phyloP scores from a whole-genome alignment of 2,888 invertebrate genomes.

The Pristionchus maxplancki region DNA sequence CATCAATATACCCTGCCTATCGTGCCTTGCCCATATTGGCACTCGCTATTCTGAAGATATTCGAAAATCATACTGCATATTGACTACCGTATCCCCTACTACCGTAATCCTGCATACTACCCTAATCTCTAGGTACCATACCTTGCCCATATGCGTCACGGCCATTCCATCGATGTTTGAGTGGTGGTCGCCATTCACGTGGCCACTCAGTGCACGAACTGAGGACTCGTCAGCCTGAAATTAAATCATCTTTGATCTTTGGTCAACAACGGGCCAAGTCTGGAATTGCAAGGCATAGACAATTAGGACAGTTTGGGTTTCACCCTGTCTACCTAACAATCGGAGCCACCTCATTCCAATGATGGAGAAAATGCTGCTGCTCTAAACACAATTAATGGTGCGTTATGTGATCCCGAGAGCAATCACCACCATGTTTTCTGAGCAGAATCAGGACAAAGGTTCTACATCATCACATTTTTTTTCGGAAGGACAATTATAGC shows the following conservation, averaged over 20 bases:
- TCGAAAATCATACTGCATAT: too few relatives aligned
- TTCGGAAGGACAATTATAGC: too few relatives aligned
- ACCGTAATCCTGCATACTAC: neutral
- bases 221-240: neutral
- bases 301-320: neutral
- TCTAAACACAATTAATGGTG: too few relatives aligned
- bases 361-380: too few relatives aligned
- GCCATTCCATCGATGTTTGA: constrained; percentile 36
- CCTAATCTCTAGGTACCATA: neutral
- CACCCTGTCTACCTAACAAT: neutral
- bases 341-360: too few relatives aligned
- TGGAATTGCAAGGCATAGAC: neutral
- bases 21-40: too few relatives aligned
- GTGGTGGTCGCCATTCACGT: constrained; percentile 42
- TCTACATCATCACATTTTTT: too few relatives aligned
- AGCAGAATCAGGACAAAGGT: neutral
- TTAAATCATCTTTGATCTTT: neutral
- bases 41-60: too few relatives aligned
- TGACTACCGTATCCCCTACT: too few relatives aligned
- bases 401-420: too few relatives aligned
- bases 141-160: constrained; percentile 26
- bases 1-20: too few relatives aligned
- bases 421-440: neutral
- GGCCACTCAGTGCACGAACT: neutral
- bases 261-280: too few relatives aligned